phyloP scores from a whole-genome alignment of 2,888 invertebrate genomes.

The Diadegma fenestrale region DNA sequence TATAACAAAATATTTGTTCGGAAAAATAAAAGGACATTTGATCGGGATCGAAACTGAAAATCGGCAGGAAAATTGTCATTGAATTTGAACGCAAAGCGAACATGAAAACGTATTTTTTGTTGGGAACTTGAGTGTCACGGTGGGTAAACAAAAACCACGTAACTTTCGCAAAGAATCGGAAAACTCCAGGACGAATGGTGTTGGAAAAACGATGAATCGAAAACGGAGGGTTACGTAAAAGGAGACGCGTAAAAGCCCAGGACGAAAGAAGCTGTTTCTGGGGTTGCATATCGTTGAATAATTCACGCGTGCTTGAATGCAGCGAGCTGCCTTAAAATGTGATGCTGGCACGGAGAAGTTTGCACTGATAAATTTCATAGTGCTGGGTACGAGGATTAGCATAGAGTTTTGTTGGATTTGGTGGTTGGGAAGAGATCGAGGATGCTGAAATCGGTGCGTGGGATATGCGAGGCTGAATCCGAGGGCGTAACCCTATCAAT shows the following conservation, averaged over 20 bases:
- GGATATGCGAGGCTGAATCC: background rate
- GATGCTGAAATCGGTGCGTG: background rate
- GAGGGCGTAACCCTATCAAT: background rate
- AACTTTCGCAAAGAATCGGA: too few relatives aligned
- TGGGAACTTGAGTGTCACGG: background rate
- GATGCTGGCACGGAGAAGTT: background rate
- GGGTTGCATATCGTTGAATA: background rate
- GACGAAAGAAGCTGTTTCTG: background rate
- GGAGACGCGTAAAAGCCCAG: background rate
- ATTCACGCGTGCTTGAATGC: background rate
- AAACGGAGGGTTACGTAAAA: background rate
- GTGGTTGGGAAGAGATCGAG: background rate
- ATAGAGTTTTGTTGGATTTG: too few relatives aligned
- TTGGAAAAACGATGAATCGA: background rate
- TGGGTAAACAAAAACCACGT: too few relatives aligned
- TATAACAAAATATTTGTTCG: too few relatives aligned
- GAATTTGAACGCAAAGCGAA: too few relatives aligned
- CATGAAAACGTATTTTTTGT: too few relatives aligned
- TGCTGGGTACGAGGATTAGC: background rate
- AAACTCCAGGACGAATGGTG: too few relatives aligned
- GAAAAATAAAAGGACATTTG: too few relatives aligned
- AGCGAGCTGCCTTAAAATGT: background rate
- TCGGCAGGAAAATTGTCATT: too few relatives aligned
- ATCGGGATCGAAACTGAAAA: too few relatives aligned
- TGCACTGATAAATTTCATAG: background rate